Conservation (phyloP, 1,140 invertebrate genomes). For the Helicoverpa zea region DNA sequence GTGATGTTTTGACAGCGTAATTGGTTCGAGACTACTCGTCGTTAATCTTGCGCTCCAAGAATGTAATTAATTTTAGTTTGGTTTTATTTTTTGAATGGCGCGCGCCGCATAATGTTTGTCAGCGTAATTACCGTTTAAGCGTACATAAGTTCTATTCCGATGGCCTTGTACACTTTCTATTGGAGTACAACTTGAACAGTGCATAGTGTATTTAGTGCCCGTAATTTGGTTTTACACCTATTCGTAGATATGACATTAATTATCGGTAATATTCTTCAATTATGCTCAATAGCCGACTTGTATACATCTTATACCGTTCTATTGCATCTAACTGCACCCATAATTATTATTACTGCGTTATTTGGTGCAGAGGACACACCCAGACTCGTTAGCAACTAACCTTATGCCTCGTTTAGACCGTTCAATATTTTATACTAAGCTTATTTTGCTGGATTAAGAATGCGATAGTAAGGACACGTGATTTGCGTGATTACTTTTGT, state of each 20-base stretch:
- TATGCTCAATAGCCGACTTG: constrained; percentile 48
- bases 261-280: constrained; percentile 57
- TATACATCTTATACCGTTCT: constrained; percentile 63
- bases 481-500: constrained; percentile 38
- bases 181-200: not conserved
- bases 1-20: constrained; percentile 79
- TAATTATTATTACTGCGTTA: constrained; percentile 79
- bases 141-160: constrained; percentile 31
- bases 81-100: constrained; percentile 54
- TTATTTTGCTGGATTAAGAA: constrained; percentile 47
- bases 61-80: constrained; percentile 68
- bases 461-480: constrained; percentile 42
- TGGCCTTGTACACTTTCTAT: constrained; percentile 51
- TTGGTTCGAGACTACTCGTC: constrained; percentile 64
- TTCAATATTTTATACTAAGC: constrained; percentile 50
- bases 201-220: constrained; percentile 1
- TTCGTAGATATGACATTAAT: constrained; percentile 45
- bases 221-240: constrained; percentile 22
- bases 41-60: constrained; percentile 66
- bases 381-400: constrained; percentile 80
- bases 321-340: constrained; percentile 78
- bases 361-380: constrained; percentile 81
- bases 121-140: constrained; percentile 54
- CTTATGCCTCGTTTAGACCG: constrained; percentile 72
- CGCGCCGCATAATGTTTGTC: constrained; percentile 51